Evolutionary conservation across 2,888 invertebrate species (phyloP), one percentile per base, ranked within the genome.

Genomic region (Stenodema calcarata): DNA sequence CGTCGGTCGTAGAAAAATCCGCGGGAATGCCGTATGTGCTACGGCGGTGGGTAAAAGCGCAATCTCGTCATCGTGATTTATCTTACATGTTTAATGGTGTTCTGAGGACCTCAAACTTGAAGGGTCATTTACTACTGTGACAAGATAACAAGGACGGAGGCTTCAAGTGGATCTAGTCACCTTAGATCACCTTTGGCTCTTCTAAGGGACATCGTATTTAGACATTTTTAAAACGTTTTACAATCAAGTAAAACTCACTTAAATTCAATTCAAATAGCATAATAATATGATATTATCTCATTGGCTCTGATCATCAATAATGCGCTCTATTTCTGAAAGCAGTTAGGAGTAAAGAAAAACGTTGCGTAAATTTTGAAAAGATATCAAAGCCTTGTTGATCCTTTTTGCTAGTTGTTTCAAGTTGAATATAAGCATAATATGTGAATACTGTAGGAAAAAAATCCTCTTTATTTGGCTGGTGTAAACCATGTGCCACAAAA

Each of bases 51-150:
- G 62, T 23, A 62, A 23, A 62, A 62, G 62, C 9, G 62, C 62
- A 62, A 62, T 62, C 62, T 62, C 62, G 23, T 62, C 62, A 62
- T 62, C 62, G 62, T 23, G 62, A 62, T 62, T 0, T 62, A 23
- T 23, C 23, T 62, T 62, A 62, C 23, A 23, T 7, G 62, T 62
- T 62, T 62, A 62, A 62, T 62, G 62, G 62, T 62, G 62, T 62
- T 62, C 62, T 62, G 62, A 62, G 62, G 35, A 18, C 78, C 44
- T 42, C 78, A n/a, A 78, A 78, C 78, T 78, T 78, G 44, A 44
- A 78, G 78, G 78, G 78, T 78, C 78, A 78, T 78, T 78, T 78
- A 78, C 78, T 14, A 78, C 23, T 18, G 23, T 62, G 62, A 62
- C 62, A 62, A 62, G 62, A 62, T 62, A 62, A 62, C 62, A 23